Conservation (phyloP, 1,140 invertebrate genomes). For the Vanessa atalanta region DNA sequence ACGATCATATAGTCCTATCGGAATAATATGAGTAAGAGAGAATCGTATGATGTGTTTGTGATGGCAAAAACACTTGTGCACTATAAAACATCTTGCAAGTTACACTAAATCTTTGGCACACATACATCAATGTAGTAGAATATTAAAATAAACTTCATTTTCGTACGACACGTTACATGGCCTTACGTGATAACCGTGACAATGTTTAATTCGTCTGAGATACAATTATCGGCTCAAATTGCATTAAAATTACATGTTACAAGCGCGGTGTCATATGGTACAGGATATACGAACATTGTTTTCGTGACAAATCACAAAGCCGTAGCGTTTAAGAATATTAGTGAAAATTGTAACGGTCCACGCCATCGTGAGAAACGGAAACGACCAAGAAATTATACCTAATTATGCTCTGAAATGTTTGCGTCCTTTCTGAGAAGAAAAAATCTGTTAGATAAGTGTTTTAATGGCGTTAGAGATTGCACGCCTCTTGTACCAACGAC, state of each 20-base stretch:
- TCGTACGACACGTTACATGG: no score
- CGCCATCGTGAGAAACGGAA: conserved; percentile 30
- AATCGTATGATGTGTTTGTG: no score
- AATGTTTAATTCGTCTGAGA: no score
- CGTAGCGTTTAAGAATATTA: conserved; percentile 20
- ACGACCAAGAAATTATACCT: neutral
- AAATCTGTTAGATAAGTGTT: neutral
- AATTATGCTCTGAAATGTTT: neutral
- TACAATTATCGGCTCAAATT: neutral
- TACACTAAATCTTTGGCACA: no score
- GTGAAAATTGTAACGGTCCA: neutral
- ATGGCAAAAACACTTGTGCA: no score
- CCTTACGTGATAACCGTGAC: no score
- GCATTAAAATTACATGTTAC: neutral
- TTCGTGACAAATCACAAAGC: conserved; percentile 5
- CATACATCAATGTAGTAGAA: no score
- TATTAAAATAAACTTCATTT: no score
- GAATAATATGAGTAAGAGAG: no score
- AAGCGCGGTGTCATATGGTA: neutral
- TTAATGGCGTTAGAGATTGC: neutral
- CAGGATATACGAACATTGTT: neutral
- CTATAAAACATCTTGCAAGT: no score
- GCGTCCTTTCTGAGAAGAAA: neutral
- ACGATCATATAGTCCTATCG: no score
- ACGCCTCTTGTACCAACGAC: no score